Evolutionary conservation across 23 tunicate genomes (phyloP).

Genomic region (Botrylloides violaceus): DNA sequence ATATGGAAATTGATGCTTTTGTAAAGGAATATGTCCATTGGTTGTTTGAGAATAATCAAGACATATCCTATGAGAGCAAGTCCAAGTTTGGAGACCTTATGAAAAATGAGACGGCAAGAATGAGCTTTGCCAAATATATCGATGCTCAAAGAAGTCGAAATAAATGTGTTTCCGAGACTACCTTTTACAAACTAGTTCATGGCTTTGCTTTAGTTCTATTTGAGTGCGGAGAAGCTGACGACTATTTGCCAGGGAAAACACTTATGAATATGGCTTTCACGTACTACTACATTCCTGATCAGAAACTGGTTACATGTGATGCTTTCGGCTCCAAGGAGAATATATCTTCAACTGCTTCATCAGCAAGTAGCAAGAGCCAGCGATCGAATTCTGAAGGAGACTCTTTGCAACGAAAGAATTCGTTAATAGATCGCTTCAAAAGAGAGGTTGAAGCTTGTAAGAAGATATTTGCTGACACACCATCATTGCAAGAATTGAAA

Average conservation of each 20-base stretch:
- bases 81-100: constrained; percentile 66
- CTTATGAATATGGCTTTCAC: constrained; percentile 90
- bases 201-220: constrained; percentile 81
- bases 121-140: constrained; percentile 60
- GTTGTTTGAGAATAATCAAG: constrained; percentile 40
- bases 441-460: constrained; percentile 30
- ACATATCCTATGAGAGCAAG: constrained; percentile 33
- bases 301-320: constrained; percentile 6
- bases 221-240: constrained; percentile 81
- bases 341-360: background rate
- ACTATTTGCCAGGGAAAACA: constrained; percentile 67
- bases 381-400: constrained; percentile 10
- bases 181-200: constrained; percentile 60
- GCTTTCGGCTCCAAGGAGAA: constrained; percentile 1
- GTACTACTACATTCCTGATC: constrained; percentile 63
- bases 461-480: constrained; percentile 31
- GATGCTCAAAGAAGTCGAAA: constrained; percentile 43
- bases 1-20: constrained; percentile 26
- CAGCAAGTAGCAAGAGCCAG: background rate
- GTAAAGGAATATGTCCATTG: constrained; percentile 42
- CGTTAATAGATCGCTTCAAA: constrained; percentile 17
- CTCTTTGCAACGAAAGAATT: background rate
- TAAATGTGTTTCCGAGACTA: constrained; percentile 56
- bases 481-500: constrained; percentile 14
- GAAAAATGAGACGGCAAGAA: constrained; percentile 44